Percentiles rank a stretch among this genome's conserved stretches.
phyloP scores from a whole-genome alignment of 1,140 invertebrate species.

The Chironomus tepperi region DNA sequence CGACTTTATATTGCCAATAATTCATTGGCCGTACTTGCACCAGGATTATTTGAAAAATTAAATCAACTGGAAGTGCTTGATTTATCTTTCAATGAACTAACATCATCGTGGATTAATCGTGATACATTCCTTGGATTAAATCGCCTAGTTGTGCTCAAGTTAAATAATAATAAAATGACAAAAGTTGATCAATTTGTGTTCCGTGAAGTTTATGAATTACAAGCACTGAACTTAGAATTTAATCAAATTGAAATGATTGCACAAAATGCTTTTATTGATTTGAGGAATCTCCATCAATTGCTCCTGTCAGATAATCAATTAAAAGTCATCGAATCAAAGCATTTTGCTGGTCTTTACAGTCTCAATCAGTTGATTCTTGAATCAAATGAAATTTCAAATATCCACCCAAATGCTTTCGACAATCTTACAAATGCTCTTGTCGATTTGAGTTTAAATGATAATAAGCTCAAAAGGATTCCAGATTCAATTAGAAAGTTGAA shows the following conservation, averaged over 20 bases:
- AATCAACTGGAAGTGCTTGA: constrained; percentile 68
- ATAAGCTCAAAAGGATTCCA: constrained; percentile 62
- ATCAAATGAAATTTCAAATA: constrained; percentile 58
- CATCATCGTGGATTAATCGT: constrained; percentile 65
- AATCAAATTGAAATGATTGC: constrained; percentile 64
- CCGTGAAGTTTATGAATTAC: constrained; percentile 63
- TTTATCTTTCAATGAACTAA: constrained; percentile 66
- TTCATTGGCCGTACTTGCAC: constrained; percentile 62
- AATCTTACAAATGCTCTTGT: constrained; percentile 65
- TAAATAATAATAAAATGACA: constrained; percentile 62
- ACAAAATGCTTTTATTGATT: constrained; percentile 61
- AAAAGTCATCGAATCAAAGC: constrained; percentile 53
- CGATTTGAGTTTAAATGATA: constrained; percentile 69
- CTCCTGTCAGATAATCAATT: constrained; percentile 66
- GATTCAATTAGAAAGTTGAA: constrained; percentile 54
- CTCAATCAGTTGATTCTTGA: constrained; percentile 65
- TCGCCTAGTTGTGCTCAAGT: constrained; percentile 62
- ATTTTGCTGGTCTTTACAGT: constrained; percentile 62
- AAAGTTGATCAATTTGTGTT: constrained; percentile 63
- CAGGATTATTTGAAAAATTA: constrained; percentile 64
- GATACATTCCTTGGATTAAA: constrained; percentile 66
- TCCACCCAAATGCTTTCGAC: constrained; percentile 64
- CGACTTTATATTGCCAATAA: constrained; percentile 73
- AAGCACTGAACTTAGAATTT: constrained; percentile 65
- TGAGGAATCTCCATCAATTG: constrained; percentile 67